Base-by-base conservation (phyloP, 1,140 invertebrate genomes). In the Nymphalis io region DNA sequence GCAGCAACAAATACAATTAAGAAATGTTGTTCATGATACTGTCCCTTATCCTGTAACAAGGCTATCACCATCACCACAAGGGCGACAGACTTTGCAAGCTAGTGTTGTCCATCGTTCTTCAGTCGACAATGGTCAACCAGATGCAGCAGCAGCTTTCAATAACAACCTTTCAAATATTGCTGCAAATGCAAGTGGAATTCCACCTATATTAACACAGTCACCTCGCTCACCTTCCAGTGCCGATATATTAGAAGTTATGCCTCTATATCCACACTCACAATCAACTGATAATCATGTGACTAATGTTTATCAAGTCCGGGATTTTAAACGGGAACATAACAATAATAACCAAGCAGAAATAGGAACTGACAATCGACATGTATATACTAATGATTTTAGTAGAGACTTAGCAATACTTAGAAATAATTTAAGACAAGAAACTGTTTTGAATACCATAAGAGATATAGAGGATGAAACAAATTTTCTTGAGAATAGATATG, bases 1-100 rank as follows among this genome's bases (percentile, higher is more conserved):
- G 39, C 97, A 98, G 90, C 95, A 95, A 67, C 95, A 96, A 85
- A 97, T 98, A 79, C 96, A 97, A 71, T 82, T 90, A 15, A 85
- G 93, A 72, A 93, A 89, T 78, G 92, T 93, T 60, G 93, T 93
- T 60, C 93, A 93, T 80, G 93, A 94, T 64, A 91, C 93, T 38
- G 85, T 93, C 48, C 92, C 93, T 58, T 93, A 94, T 57, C 93
- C 93, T 39, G 87, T 93, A 66, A 80, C 86, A 44, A 74, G 82
- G 46, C 57, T 88, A 59, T 90, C 79, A 77, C 92, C 79, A 79
- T 87, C 83, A 68, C 83, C 84, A 62, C 88, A 84, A 60, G 84
- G 81, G 10, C 69, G 89, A 38, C 89, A 90, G 71, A 89, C 82
- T 72, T 88, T 82, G 73, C 92, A 79, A 81, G 90, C 85, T 62